phyloP scores from a whole-genome alignment of 2,797 vertebrate species.

The Xyrichtys novacula region DNA sequence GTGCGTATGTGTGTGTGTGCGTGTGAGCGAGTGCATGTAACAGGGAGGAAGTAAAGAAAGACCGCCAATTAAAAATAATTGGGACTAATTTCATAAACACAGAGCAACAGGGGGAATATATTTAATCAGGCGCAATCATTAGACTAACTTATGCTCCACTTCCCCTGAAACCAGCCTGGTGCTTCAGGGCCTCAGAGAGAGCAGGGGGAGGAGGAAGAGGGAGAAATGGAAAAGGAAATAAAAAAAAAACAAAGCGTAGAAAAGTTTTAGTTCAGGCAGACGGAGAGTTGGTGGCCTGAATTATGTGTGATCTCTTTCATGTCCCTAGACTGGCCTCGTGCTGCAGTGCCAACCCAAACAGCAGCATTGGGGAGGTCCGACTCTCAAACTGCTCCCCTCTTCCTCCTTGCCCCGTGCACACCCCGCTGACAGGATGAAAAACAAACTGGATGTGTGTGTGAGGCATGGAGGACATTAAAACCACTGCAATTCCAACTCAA shows the following conservation, averaged over 20 bases:
- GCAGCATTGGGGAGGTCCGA: conserved; percentile 73
- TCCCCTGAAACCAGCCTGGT: conserved; percentile 54
- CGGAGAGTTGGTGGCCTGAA: conserved; percentile 60
- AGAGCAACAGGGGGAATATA: conserved; percentile 72
- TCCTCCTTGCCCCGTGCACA: conserved; percentile 53
- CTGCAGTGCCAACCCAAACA: conserved; percentile 81
- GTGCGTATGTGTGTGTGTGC: conserved; percentile 39
- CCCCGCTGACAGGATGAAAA: conserved; percentile 77
- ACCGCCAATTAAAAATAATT: conserved; percentile 83
- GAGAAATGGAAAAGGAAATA: conserved; percentile 57
- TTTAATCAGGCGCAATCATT: conserved; percentile 78
- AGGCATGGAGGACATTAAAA: conserved; percentile 39
- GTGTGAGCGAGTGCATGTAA: conserved; percentile 9
- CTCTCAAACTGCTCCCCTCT: conserved; percentile 54
- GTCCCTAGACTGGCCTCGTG: conserved; percentile 68
- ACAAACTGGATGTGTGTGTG: conserved; percentile 63
- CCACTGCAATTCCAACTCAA: conserved; percentile 29
- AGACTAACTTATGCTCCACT: conserved; percentile 68
- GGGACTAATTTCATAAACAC: conserved; percentile 78
- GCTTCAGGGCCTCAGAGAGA: conserved; percentile 43
- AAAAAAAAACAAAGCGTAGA: conserved; percentile 59
- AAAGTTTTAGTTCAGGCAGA: conserved; percentile 60
- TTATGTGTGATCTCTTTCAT: conserved; percentile 76
- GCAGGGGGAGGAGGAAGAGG: neutral
- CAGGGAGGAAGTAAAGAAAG: conserved; percentile 70